Conservation (phyloP, 2,113 vertebrate genomes). For the Cathartes aura region DNA sequence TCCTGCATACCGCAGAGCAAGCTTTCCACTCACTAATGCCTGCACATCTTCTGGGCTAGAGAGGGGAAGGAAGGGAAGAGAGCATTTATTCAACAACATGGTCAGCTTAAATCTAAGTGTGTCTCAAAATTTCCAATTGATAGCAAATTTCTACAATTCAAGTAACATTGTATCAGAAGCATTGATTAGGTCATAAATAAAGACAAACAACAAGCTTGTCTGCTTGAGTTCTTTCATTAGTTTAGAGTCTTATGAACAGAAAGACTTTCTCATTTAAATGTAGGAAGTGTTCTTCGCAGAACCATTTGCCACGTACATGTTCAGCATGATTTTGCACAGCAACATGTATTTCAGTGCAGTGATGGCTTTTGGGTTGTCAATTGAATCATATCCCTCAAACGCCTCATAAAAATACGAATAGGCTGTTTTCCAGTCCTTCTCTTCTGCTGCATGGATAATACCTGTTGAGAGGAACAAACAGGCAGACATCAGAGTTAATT, state of each 20-base stretch:
- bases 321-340: conserved; percentile 99
- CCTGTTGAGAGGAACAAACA: conserved; percentile 74
- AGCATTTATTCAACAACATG: background rate
- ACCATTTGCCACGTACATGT: conserved; percentile 80
- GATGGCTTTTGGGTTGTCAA: conserved; percentile 94
- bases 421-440: conserved; percentile 99
- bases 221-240: background rate
- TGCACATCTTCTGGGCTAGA: conserved; percentile 96
- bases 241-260: background rate
- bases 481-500: background rate
- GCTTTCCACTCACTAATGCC: conserved; percentile 94
- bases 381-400: conserved; percentile 97
- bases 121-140: background rate
- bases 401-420: conserved; percentile 99
- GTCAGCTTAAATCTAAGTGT: background rate
- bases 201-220: background rate
- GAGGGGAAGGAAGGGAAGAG: background rate
- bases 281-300: background rate
- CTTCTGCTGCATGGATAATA: conserved; percentile 97
- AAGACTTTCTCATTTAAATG: background rate
- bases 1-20: conserved; percentile 91
- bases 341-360: conserved; percentile 99
- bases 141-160: background rate
- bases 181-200: background rate
- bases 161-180: background rate